Percentiles rank a stretch among this genome's conserved stretches.
phyloP scores from a whole-genome alignment of 2,888 invertebrate species.

The Synanthedon myopaeformis region DNA sequence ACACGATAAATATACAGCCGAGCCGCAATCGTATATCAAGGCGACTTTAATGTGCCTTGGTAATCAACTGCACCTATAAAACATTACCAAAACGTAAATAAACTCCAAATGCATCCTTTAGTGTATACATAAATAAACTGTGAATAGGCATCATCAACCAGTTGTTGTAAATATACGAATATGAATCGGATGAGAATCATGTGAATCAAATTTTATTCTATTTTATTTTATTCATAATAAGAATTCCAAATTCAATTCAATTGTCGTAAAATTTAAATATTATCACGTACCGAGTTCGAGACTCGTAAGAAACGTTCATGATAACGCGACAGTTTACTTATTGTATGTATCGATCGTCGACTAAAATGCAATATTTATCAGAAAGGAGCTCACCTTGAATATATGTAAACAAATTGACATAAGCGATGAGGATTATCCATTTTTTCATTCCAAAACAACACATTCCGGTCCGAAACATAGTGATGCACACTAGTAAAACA shows the following conservation, averaged over 20 bases:
- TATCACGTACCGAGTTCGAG: background rate
- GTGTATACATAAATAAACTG: too few species aligned
- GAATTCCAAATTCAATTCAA: too few species aligned
- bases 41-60: slow-evolving; percentile 17
- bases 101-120: slow-evolving; percentile 7
- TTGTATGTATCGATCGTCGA: slow-evolving; percentile 33
- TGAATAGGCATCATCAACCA: too few species aligned
- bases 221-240: too few species aligned
- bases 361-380: slow-evolving; percentile 50
- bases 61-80: slow-evolving; percentile 28
- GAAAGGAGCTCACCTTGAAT: slow-evolving; percentile 62
- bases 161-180: too few species aligned
- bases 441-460: slow-evolving; percentile 55
- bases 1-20: slow-evolving; percentile 11
- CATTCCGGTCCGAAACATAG: slow-evolving; percentile 63
- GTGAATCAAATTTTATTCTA: too few species aligned
- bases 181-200: too few species aligned
- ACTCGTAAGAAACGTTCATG: background rate
- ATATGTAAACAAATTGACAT: slow-evolving; percentile 66
- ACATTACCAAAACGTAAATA: slow-evolving; percentile 27
- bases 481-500: slow-evolving; percentile 46
- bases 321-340: background rate
- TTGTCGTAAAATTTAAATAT: background rate
- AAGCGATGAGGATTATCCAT: slow-evolving; percentile 63
- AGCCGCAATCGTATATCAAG: slow-evolving; percentile 8